Conservation (phyloP, 2,797 vertebrate species). For the Helarctos malayanus region DNA sequence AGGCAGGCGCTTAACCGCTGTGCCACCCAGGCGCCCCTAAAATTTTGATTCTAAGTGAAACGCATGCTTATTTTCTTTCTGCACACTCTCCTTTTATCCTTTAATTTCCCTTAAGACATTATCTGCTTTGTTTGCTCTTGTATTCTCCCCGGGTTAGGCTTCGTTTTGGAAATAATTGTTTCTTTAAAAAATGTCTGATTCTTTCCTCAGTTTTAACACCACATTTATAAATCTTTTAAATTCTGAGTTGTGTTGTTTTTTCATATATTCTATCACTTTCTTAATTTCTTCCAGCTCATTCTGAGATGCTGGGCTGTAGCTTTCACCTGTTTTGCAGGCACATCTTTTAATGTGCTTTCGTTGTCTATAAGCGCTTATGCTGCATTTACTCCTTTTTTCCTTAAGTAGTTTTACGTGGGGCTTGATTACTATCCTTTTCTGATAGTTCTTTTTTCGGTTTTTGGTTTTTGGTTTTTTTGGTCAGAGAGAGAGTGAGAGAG, state of each 20-base stretch:
- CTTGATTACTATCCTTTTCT: background rate
- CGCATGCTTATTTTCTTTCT: background rate
- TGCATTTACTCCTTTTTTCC: background rate
- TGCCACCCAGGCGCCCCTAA: background rate
- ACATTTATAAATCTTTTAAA: background rate
- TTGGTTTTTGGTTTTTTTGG: too few relatives aligned
- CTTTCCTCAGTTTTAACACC: background rate
- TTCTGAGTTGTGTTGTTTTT: background rate
- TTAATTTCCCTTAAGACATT: background rate
- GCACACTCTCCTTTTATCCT: background rate
- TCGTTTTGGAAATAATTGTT: background rate
- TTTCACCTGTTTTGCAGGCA: background rate
- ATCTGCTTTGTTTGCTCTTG: background rate
- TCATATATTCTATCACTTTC: background rate
- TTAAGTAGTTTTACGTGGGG: background rate
- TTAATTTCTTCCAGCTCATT: background rate
- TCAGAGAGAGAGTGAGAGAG: too few relatives aligned
- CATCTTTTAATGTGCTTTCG: background rate
- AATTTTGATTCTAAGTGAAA: background rate
- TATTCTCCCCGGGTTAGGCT: background rate
- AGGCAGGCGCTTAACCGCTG: too few relatives aligned
- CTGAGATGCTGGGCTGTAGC: background rate
- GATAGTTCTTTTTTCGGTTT: background rate
- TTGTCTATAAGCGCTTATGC: background rate
- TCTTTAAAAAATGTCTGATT: background rate